Conservation (phyloP, 2,113 vertebrate species). For the Leuciscus idus region DNA sequence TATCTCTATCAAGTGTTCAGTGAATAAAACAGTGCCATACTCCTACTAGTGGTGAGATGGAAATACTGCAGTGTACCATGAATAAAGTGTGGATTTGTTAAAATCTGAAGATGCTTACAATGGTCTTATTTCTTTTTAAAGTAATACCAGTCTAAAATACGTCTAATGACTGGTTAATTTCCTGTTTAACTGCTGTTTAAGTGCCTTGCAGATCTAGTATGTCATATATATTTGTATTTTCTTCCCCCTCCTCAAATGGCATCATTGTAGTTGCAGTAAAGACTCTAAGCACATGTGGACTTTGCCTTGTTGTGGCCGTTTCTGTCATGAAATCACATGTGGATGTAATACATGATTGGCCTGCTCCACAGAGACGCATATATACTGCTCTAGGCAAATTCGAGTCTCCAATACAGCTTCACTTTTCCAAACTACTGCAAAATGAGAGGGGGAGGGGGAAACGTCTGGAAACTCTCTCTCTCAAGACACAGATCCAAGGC, state of each 20-base stretch:
- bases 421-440: conserved; percentile 51
- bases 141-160: background rate
- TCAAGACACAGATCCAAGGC: conserved; percentile 40
- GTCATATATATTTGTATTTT: background rate
- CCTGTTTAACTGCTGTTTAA: background rate
- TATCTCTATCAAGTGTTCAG: background rate
- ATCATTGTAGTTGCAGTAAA: conserved; percentile 13
- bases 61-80: background rate
- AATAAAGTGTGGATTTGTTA: background rate
- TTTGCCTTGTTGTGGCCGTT: conserved; percentile 25
- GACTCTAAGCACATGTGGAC: conserved; percentile 10
- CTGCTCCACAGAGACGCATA: background rate
- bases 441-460: conserved; percentile 29
- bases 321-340: conserved; percentile 25
- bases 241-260: background rate
- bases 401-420: conserved; percentile 19
- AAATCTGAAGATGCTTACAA: background rate
- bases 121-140: background rate
- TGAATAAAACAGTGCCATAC: background rate
- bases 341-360: conserved; percentile 4
- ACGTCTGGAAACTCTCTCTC: conserved; percentile 49
- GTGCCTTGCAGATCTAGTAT: conserved; percentile 2
- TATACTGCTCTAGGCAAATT: background rate
- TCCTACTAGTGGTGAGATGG: conserved; percentile 15
- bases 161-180: background rate